Evolutionary conservation across 2,888 invertebrate genomes (phyloP).

Genomic region (Ellobium chinense): DNA sequence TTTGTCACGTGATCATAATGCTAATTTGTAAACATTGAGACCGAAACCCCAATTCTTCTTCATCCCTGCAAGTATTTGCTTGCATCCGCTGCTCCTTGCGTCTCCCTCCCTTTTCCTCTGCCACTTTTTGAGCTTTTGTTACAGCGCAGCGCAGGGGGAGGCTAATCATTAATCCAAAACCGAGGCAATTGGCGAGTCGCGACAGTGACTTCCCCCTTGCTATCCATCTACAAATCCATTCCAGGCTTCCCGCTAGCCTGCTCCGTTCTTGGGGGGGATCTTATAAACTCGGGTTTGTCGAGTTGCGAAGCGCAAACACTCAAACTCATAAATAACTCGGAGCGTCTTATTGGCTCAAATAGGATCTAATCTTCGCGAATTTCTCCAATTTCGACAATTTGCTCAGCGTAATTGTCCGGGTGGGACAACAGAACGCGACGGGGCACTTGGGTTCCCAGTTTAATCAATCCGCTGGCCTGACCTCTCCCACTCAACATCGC

Average conservation of each 20-base stretch:
- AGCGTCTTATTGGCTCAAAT: constrained; percentile 50
- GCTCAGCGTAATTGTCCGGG: constrained; percentile 53
- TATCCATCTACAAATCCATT: constrained; percentile 23
- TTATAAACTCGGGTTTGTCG: constrained; percentile 31
- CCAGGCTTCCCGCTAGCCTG: neutral
- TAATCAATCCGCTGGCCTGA: constrained; percentile 45
- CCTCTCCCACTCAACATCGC: constrained; percentile 16
- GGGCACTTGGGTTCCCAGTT: constrained; percentile 45
- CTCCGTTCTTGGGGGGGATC: neutral
- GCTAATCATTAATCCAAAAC: constrained; percentile 38
- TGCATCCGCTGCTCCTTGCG: neutral
- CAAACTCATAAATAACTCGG: constrained; percentile 51
- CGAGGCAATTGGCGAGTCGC: constrained; percentile 34
- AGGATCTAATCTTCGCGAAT: constrained; percentile 53
- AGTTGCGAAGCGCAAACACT: constrained; percentile 26
- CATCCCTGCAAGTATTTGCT: constrained; percentile 17
- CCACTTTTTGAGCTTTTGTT: constrained; percentile 20
- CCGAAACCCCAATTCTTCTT: constrained; percentile 13
- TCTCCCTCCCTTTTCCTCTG: neutral
- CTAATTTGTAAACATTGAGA: constrained; percentile 18
- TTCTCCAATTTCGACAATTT: constrained; percentile 53
- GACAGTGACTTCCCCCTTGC: constrained; percentile 8
- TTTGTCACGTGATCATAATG: constrained; percentile 35
- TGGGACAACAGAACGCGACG: constrained; percentile 42
- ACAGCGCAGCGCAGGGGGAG: constrained; percentile 9